Evolutionary conservation across 1,140 invertebrate genomes (phyloP).

Genomic region (Diploscapter pachys): DNA sequence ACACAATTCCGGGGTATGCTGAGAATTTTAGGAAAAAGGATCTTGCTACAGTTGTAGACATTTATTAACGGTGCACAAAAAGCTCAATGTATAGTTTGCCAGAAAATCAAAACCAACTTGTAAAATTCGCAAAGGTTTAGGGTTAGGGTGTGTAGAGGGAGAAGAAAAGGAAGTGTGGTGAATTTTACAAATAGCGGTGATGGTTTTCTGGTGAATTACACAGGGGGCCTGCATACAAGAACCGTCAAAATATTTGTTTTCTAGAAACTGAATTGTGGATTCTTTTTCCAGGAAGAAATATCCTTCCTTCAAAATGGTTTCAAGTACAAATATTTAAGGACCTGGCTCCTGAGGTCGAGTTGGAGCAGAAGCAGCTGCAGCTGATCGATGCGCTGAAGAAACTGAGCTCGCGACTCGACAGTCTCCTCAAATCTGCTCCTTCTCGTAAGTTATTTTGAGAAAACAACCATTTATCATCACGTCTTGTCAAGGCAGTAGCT

Average conservation of each 20-base stretch:
- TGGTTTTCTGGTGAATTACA: too few relatives aligned
- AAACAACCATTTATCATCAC: background rate
- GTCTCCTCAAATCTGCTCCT: background rate
- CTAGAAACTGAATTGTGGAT: too few relatives aligned
- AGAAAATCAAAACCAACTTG: too few relatives aligned
- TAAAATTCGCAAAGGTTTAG: too few relatives aligned
- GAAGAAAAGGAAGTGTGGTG: too few relatives aligned
- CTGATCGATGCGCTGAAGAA: constrained; percentile 17
- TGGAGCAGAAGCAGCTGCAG: constrained; percentile 25
- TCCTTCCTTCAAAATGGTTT: too few relatives aligned
- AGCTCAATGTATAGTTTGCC: background rate
- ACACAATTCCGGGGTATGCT: background rate
- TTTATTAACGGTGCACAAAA: constrained; percentile 1
- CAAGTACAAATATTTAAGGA: background rate
- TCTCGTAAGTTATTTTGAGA: background rate
- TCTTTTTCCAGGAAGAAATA: too few relatives aligned
- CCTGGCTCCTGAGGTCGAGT: constrained; percentile 10
- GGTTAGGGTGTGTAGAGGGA: too few relatives aligned
- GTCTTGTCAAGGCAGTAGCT: background rate
- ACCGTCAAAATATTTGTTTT: too few relatives aligned
- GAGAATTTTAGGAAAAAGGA: constrained; percentile 3
- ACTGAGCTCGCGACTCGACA: constrained; percentile 4
- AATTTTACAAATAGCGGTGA: too few relatives aligned
- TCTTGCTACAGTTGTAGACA: background rate
- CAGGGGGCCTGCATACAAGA: too few relatives aligned